Percentiles rank a stretch among this genome's conserved stretches.
Evolutionary conservation across 2,888 invertebrate species (phyloP).

Genomic region (Xiphydria camelus): DNA sequence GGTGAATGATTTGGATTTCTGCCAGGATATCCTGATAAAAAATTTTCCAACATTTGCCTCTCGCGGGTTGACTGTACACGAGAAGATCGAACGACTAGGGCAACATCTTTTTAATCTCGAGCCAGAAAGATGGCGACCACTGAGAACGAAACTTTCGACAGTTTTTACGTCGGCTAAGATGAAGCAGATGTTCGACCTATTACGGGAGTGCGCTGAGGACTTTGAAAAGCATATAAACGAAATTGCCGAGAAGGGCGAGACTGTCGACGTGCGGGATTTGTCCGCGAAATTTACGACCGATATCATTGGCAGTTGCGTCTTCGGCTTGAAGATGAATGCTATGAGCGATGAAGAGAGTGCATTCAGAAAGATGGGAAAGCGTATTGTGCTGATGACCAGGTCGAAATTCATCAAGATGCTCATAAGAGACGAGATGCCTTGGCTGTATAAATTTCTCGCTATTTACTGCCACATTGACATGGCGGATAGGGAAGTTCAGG

Average conservation of each 20-base stretch:
- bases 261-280: slow-evolving; percentile 43
- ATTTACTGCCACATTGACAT: too few species aligned
- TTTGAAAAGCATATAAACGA: slow-evolving; percentile 42
- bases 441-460: slow-evolving; percentile 29
- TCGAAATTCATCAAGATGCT: not conserved
- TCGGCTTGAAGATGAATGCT: slow-evolving; percentile 56
- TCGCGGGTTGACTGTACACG: slow-evolving; percentile 20
- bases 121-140: slow-evolving; percentile 55
- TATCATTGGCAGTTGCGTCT: slow-evolving; percentile 58
- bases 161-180: slow-evolving; percentile 60
- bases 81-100: slow-evolving; percentile 45
- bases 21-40: slow-evolving; percentile 21
- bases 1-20: slow-evolving; percentile 20
- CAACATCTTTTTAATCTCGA: slow-evolving; percentile 51
- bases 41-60: slow-evolving; percentile 23
- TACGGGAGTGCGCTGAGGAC: slow-evolving; percentile 49
- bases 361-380: slow-evolving; percentile 52
- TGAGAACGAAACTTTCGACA: slow-evolving; percentile 57
- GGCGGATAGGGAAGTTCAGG: slow-evolving; percentile 30
- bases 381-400: slow-evolving; percentile 36
- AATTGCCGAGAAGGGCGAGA: slow-evolving; percentile 20
- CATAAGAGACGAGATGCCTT: slow-evolving; percentile 24
- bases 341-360: slow-evolving; percentile 48
- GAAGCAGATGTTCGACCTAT: slow-evolving; percentile 57
- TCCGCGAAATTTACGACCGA: slow-evolving; percentile 57